phyloP scores from a whole-genome alignment of 2,888 invertebrate species.

The Abrostola tripartita region DNA sequence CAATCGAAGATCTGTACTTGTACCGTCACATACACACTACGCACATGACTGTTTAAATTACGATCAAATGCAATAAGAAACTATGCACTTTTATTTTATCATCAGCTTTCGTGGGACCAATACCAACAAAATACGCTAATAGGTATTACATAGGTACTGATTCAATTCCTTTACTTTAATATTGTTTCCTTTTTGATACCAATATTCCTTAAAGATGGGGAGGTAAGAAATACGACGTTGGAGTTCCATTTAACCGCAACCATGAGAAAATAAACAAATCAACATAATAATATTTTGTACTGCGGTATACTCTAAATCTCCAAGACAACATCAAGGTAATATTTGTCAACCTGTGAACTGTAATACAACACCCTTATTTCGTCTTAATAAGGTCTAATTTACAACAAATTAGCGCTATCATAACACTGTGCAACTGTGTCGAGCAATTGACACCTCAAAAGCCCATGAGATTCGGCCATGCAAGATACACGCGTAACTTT shows the following conservation, averaged over 20 bases:
- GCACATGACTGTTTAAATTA: no score
- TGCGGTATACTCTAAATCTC: slow-evolving; percentile 46
- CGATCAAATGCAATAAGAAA: no score
- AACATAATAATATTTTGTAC: slow-evolving; percentile 43
- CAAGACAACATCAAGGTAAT: slow-evolving; percentile 33
- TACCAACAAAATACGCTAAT: no score
- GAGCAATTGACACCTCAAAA: slow-evolving; percentile 72
- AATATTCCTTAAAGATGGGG: neutral
- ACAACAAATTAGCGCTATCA: slow-evolving; percentile 39
- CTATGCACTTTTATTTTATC: no score
- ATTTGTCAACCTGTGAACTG: slow-evolving; percentile 43
- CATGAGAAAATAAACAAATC: slow-evolving; percentile 58
- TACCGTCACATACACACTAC: no score
- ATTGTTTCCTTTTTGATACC: neutral
- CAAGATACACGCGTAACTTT: slow-evolving; percentile 52
- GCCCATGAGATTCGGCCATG: slow-evolving; percentile 66
- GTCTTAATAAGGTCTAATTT: slow-evolving; percentile 46
- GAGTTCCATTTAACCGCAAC: slow-evolving; percentile 24
- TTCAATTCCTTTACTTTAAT: neutral
- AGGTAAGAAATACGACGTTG: slow-evolving; percentile 15
- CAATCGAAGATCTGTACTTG: no score
- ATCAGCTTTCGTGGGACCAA: no score
- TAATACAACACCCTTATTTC: slow-evolving; percentile 32
- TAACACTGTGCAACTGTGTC: slow-evolving; percentile 62
- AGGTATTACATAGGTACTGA: no score